phyloP scores from a whole-genome alignment of 2,113 vertebrate genomes.

The Rhinoptilus africanus region DNA sequence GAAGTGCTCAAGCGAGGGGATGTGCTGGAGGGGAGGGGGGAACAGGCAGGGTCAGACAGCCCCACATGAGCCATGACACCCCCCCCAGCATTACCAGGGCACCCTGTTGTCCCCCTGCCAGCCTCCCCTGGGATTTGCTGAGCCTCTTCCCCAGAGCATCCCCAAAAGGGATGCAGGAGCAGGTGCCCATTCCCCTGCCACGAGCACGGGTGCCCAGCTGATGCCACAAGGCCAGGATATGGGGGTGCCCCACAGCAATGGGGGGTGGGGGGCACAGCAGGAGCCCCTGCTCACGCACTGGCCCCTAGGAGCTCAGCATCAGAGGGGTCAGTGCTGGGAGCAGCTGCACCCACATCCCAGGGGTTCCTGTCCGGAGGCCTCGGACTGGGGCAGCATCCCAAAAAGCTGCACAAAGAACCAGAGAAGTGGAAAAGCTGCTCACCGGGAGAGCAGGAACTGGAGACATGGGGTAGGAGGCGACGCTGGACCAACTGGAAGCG shows the following conservation, averaged over 20 bases:
- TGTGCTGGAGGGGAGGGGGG: neutral
- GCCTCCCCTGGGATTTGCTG: neutral
- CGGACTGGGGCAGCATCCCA: neutral
- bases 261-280: neutral
- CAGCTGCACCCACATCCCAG: accelerated
- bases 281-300: neutral
- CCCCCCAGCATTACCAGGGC: neutral
- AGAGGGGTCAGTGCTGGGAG: accelerated
- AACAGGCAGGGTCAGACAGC: neutral
- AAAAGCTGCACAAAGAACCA: neutral
- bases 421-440: neutral
- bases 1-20: neutral
- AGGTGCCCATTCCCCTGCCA: neutral
- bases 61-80: accelerated
- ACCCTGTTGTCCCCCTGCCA: too few relatives aligned
- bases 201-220: neutral
- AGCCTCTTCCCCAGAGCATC: neutral
- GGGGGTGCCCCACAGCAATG: neutral
- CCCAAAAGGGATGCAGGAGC: neutral
- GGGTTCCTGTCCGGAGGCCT: neutral
- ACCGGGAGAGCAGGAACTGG: accelerated
- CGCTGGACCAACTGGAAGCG: neutral
- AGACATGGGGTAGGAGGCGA: accelerated
- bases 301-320: neutral
- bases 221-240: neutral